These are phyloP conservation scores for Agrotis ipsilon DNA, from an alignment of 2,888 invertebrate genomes.

Conservation along the genomic window DNA sequence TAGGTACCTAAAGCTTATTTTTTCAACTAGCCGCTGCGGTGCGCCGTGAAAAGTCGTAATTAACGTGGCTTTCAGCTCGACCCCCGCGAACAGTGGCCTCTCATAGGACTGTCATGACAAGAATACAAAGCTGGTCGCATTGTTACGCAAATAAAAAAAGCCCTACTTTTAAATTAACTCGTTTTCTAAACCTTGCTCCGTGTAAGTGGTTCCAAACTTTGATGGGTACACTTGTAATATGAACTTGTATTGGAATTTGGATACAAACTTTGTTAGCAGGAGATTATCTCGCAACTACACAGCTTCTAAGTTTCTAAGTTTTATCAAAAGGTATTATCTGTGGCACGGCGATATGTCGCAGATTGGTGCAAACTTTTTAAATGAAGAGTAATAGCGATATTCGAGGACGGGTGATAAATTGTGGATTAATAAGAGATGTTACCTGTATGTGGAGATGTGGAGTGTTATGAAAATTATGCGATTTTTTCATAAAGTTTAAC, in stretches of 20 bases:
- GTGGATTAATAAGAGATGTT: conserved; percentile 19
- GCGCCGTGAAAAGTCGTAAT: conserved; percentile 80
- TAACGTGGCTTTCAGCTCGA: conserved; percentile 81
- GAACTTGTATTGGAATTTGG: conserved; percentile 42
- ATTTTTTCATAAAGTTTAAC: conserved; percentile 73
- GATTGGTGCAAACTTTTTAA: conserved; percentile 24
- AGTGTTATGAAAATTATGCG: conserved; percentile 60
- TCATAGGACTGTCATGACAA: conserved; percentile 77
- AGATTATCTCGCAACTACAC: conserved; percentile 49
- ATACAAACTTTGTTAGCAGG: conserved; percentile 28
- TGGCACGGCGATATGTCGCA: conserved; percentile 30
- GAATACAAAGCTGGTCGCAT: conserved; percentile 72
- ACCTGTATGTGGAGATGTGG: conserved; percentile 22
- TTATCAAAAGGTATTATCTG: conserved; percentile 52
- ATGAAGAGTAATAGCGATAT: conserved; percentile 34
- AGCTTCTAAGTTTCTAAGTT: conserved; percentile 50
- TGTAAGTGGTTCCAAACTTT: conserved; percentile 51
- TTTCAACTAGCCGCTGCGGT: conserved; percentile 72
- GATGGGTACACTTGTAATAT: conserved; percentile 37
- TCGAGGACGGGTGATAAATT: conserved; percentile 31
- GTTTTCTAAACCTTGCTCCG: conserved; percentile 11
- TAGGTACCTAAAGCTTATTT: conserved; percentile 74
- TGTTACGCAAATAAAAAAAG: conserved; percentile 73
- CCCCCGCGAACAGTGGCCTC: conserved; percentile 71
- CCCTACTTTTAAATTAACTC: conserved; percentile 36